Conservation (phyloP, 1,140 invertebrate species). For the Brachionus angularis region DNA sequence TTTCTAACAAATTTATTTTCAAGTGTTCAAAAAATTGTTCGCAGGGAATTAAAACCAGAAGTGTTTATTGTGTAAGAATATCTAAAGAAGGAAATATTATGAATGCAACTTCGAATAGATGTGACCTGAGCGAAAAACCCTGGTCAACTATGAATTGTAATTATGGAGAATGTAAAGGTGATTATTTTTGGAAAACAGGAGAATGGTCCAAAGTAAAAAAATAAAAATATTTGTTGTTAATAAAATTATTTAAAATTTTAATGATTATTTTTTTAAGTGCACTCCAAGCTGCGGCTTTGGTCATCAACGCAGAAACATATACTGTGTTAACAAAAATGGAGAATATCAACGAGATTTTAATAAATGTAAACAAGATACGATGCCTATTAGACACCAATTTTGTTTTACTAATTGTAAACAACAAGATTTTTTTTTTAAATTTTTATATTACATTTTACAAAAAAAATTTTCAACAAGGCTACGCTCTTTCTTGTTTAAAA, state of each 20-base stretch:
- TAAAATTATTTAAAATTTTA: not conserved
- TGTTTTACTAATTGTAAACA: conserved; percentile 24
- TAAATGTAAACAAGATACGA: conserved; percentile 10
- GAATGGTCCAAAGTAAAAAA: conserved; percentile 5
- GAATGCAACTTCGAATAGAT: conserved; percentile 10
- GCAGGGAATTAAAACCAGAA: not conserved
- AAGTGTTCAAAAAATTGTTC: conserved; percentile 40
- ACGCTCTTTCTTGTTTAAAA: conserved; percentile 4
- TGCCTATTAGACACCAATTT: conserved; percentile 25
- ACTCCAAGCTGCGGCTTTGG: conserved; percentile 3
- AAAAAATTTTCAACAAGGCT: not conserved
- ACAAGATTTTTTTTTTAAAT: not conserved
- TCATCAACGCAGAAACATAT: not conserved
- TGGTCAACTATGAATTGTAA: not conserved
- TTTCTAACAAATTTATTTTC: not conserved
- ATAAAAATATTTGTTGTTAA: not conserved
- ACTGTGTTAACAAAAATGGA: conserved; percentile 17
- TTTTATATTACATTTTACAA: not conserved
- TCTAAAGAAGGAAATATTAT: conserved; percentile 9
- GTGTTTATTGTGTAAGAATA: conserved; percentile 8
- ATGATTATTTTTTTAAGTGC: not conserved
- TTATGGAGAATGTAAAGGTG: conserved; percentile 16
- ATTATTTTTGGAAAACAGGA: conserved; percentile 33
- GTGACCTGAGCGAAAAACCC: conserved; percentile 3
- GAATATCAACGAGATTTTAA: not conserved